These are phyloP conservation scores for Venustaconcha ellipsiformis DNA, from an alignment of 1,140 invertebrate genomes.

Conservation along the genomic window DNA sequence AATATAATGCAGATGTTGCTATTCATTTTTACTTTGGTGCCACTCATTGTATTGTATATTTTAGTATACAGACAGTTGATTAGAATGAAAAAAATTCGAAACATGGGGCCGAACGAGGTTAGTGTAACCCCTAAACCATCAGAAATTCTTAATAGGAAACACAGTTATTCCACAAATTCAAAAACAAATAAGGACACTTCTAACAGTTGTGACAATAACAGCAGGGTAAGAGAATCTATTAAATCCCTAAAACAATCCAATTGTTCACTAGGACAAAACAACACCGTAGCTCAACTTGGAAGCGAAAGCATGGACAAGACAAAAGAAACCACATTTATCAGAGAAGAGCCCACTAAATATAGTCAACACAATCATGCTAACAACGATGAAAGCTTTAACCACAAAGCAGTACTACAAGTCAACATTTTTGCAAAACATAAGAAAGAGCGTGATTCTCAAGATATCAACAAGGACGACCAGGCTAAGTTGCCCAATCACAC, in stretches of 20 bases:
- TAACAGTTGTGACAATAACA: background rate
- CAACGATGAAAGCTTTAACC: too few species aligned
- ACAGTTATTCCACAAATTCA: too few species aligned
- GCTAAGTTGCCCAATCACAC: background rate
- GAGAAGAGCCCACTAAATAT: too few species aligned
- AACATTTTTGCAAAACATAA: too few species aligned
- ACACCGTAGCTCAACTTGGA: too few species aligned
- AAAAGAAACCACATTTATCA: constrained; percentile 2
- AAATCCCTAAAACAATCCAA: background rate
- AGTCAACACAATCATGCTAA: too few species aligned
- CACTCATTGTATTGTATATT: constrained; percentile 5
- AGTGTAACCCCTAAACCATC: background rate
- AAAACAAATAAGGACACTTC: background rate
- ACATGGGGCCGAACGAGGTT: background rate
- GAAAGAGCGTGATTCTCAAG: background rate
- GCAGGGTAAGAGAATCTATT: too few species aligned
- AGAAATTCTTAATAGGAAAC: too few species aligned
- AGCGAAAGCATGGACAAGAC: constrained; percentile 15
- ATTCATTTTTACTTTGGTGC: background rate
- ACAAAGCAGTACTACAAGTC: too few species aligned
- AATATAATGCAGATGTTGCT: too few species aligned
- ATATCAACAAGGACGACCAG: background rate
- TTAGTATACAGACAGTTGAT: constrained; percentile 18
- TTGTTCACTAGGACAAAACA: too few species aligned
- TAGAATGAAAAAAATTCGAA: constrained; percentile 14